Conservation (phyloP, 2,113 vertebrate genomes). For the Nannospalax galili region DNA sequence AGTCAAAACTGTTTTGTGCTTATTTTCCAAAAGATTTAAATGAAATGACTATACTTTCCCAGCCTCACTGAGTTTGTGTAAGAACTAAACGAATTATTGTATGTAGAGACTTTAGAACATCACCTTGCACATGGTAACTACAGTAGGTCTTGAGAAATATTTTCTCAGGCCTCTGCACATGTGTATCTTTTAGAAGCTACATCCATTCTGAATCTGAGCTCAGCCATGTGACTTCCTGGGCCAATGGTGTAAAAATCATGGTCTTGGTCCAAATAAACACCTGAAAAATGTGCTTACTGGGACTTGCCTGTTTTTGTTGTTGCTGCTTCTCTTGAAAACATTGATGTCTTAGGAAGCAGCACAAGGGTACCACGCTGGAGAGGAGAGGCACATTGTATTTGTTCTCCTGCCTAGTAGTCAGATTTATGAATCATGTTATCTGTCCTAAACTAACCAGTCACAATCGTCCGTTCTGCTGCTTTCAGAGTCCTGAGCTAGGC, state of each 20-base stretch:
- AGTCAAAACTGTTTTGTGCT: background rate
- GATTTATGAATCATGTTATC: background rate
- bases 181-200: too few species aligned
- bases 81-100: background rate
- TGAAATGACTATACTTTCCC: background rate
- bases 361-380: background rate
- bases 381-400: slow-evolving; percentile 16
- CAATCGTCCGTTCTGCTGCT: background rate
- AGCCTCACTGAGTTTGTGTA: background rate
- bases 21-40: slow-evolving; percentile 5
- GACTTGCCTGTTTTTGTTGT: background rate
- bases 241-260: background rate
- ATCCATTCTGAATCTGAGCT: background rate
- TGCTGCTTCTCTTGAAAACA: background rate
- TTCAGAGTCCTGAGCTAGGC: background rate
- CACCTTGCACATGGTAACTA: background rate
- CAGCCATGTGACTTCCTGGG: background rate
- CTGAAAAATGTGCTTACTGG: background rate
- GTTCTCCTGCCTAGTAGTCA: background rate
- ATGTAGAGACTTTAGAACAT: background rate
- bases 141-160: background rate
- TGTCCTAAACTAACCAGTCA: background rate
- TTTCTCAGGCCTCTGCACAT: background rate
- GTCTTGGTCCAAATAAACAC: background rate
- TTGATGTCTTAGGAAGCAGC: background rate